These are phyloP conservation scores for Idris sp. DNA, from an alignment of 1,140 invertebrate species.

Conservation along the genomic window DNA sequence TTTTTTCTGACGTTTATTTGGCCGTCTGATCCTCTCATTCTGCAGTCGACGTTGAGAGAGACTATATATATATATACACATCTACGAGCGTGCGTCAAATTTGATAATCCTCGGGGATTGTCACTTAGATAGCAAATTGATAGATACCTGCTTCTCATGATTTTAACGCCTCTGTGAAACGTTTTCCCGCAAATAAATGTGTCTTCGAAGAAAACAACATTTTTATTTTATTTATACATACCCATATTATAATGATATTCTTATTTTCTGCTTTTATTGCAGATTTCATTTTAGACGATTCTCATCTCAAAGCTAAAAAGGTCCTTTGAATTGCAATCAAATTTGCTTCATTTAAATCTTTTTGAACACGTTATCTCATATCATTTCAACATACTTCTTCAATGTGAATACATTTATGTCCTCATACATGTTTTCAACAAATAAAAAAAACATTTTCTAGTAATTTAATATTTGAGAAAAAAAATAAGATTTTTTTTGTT, in stretches of 20 bases:
- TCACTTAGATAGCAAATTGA: constrained; percentile 62
- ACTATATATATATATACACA: too few species aligned
- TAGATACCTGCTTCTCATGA: constrained; percentile 55
- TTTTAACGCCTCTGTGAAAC: constrained; percentile 45
- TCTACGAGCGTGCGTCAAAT: constrained; percentile 56
- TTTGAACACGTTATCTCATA: constrained; percentile 39
- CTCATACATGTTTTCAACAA: neutral
- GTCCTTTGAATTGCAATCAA: constrained; percentile 52
- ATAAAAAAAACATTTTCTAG: neutral
- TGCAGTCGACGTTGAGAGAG: constrained; percentile 26
- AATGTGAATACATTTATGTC: constrained; percentile 23
- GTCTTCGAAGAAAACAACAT: constrained; percentile 29
- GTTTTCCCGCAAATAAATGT: constrained; percentile 27
- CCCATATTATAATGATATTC: constrained; percentile 44
- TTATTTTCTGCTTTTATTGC: constrained; percentile 37
- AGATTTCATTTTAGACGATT: constrained; percentile 43
- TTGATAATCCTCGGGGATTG: constrained; percentile 61
- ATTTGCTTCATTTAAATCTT: constrained; percentile 45
- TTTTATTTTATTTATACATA: too few species aligned
- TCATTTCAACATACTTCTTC: constrained; percentile 22
- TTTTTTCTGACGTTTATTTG: too few species aligned
- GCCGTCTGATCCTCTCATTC: constrained; percentile 14
- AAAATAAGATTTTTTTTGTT: too few species aligned
- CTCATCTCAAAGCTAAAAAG: constrained; percentile 21
- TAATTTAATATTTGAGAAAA: constrained; percentile 5